Evolutionary conservation across 1,140 invertebrate genomes (phyloP).

Genomic region (Hylyphantes graminicola): DNA sequence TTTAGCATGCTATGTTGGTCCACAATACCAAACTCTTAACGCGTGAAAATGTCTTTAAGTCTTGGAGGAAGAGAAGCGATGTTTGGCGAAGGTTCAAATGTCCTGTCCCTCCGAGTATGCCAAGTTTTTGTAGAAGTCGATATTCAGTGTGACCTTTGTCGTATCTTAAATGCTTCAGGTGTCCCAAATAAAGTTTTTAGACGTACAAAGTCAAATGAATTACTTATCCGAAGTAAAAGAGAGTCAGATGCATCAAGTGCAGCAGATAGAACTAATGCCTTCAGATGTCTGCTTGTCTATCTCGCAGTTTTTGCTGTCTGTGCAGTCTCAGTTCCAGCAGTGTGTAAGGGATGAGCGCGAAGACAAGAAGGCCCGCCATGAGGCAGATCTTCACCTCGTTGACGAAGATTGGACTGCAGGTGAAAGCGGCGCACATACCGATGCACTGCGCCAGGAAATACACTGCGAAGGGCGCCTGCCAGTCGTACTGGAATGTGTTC

Average conservation of each 20-base stretch:
- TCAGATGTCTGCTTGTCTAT: conserved; percentile 32
- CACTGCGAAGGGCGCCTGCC: conserved; percentile 53
- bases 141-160: background rate
- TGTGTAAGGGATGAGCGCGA: conserved; percentile 33
- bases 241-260: no score
- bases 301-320: conserved; percentile 43
- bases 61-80: no score
- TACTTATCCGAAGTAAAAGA: no score
- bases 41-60: no score
- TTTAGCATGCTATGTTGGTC: no score
- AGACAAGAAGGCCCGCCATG: conserved; percentile 21
- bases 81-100: no score
- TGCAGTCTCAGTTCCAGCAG: conserved; percentile 44
- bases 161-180: no score
- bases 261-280: background rate
- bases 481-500: conserved; percentile 38
- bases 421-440: conserved; percentile 46
- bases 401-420: conserved; percentile 35
- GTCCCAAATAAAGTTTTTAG: no score
- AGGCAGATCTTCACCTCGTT: conserved; percentile 41
- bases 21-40: no score
- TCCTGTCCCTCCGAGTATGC: no score
- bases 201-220: no score
- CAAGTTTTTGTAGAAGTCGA: no score
- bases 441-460: conserved; percentile 51